A percentile compares a stretch with the other conserved stretches of the same genome.
phyloP scores from a whole-genome alignment of 2,797 vertebrate species.

The Molothrus ater region DNA sequence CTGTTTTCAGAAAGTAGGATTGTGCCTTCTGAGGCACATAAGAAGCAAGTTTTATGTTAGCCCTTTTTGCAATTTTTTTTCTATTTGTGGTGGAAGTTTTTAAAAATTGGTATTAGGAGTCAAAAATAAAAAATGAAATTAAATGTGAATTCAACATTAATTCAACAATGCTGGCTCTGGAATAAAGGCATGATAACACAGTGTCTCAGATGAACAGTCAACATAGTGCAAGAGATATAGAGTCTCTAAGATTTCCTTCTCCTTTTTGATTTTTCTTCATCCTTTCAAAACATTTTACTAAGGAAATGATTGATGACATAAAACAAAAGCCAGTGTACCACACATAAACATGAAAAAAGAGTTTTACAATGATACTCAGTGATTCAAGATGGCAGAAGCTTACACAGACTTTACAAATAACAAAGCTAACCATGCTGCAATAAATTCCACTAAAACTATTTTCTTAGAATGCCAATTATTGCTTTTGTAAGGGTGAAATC shows the following conservation, averaged over 20 bases:
- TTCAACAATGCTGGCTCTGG: background rate
- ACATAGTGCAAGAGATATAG: background rate
- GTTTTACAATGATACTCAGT: background rate
- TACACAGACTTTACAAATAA: background rate
- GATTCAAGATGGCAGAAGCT: background rate
- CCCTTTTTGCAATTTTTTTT: background rate
- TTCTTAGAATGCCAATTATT: slow-evolving; percentile 12
- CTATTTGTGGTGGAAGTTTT: background rate
- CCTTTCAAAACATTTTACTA: background rate
- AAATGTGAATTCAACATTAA: background rate
- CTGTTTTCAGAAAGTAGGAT: background rate
- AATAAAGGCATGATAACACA: background rate
- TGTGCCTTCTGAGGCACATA: background rate
- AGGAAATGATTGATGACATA: background rate
- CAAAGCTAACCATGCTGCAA: background rate
- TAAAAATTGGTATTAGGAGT: background rate
- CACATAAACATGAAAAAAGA: background rate
- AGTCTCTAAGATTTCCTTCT: background rate
- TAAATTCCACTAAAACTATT: background rate
- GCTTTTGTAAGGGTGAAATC: slow-evolving; percentile 20
- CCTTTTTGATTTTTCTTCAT: background rate
- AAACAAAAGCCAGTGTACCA: background rate
- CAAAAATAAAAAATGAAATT: background rate
- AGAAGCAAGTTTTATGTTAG: background rate
- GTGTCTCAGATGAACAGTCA: background rate